phyloP scores from a whole-genome alignment of 2,113 vertebrate species.

The Megaleporinus macrocephalus region DNA sequence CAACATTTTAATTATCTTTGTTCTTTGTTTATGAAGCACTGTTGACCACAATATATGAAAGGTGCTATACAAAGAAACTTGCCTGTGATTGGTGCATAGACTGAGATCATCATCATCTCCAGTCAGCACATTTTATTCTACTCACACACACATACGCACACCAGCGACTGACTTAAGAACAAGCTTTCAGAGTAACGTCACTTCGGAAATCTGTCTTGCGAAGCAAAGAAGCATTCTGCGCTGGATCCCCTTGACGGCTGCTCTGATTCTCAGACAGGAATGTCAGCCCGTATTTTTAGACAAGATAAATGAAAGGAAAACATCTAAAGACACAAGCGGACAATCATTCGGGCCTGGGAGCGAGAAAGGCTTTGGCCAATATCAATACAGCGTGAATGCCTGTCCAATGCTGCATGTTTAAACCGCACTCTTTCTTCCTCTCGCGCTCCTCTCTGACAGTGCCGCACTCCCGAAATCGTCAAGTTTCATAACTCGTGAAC shows the following conservation, averaged over 20 bases:
- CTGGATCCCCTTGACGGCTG: conserved; percentile 22
- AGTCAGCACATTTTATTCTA: neutral
- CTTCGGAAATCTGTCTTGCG: neutral
- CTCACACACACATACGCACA: neutral
- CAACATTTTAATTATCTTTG: no score
- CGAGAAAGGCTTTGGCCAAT: conserved; percentile 27
- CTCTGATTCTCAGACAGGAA: conserved; percentile 2
- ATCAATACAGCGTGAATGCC: conserved; percentile 33
- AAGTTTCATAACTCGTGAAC: neutral
- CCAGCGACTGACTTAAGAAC: neutral
- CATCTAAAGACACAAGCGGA: conserved; percentile 44
- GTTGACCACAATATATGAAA: no score
- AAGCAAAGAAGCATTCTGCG: neutral
- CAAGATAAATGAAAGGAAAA: conserved; percentile 31
- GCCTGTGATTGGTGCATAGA: neutral
- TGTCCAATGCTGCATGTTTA: conserved; percentile 24
- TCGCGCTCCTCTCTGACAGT: neutral
- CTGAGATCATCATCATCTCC: neutral
- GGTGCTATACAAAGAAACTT: neutral
- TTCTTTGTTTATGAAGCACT: no score
- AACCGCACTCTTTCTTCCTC: conserved; percentile 16
- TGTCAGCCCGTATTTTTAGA: conserved; percentile 56
- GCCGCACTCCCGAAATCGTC: neutral
- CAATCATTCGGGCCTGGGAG: conserved; percentile 33
- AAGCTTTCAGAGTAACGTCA: neutral